These are phyloP conservation scores for Pachyuromys duprasi DNA, from an alignment of 2,797 vertebrate species.

Conservation along the genomic window DNA sequence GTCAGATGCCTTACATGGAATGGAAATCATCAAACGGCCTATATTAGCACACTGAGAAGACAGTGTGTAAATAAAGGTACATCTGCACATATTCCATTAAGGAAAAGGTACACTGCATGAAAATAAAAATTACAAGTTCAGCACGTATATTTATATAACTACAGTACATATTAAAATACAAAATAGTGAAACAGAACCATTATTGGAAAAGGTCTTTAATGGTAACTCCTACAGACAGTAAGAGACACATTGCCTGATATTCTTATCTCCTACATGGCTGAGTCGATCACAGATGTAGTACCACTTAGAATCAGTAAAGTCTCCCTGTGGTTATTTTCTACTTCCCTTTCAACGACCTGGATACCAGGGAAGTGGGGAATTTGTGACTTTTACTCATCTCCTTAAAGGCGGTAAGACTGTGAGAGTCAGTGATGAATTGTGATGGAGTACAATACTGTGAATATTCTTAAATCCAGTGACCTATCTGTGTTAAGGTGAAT, in stretches of 20 bases:
- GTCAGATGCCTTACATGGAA: not conserved
- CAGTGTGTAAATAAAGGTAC: not conserved
- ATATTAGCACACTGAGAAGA: not conserved
- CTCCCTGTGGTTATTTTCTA: not conserved
- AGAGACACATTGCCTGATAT: conserved; percentile 14
- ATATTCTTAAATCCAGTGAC: not conserved
- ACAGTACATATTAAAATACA: not conserved
- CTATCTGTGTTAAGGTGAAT: not conserved
- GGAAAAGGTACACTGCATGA: not conserved
- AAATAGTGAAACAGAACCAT: not conserved
- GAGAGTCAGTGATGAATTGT: not conserved
- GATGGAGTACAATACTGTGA: not conserved
- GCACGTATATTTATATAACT: not conserved
- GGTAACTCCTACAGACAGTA: not conserved
- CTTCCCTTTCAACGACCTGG: conserved; percentile 37
- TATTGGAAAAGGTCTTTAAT: not conserved
- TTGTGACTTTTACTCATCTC: not conserved
- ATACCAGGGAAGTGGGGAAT: not conserved
- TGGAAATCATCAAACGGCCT: not conserved
- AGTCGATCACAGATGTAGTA: not conserved
- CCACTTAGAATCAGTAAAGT: conserved; percentile 27
- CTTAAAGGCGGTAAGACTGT: not conserved
- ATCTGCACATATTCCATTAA: not conserved
- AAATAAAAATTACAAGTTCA: conserved; percentile 12
- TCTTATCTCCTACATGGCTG: not conserved